Conservation (phyloP, 2,113 vertebrate genomes). For the Carollia perspicillata region DNA sequence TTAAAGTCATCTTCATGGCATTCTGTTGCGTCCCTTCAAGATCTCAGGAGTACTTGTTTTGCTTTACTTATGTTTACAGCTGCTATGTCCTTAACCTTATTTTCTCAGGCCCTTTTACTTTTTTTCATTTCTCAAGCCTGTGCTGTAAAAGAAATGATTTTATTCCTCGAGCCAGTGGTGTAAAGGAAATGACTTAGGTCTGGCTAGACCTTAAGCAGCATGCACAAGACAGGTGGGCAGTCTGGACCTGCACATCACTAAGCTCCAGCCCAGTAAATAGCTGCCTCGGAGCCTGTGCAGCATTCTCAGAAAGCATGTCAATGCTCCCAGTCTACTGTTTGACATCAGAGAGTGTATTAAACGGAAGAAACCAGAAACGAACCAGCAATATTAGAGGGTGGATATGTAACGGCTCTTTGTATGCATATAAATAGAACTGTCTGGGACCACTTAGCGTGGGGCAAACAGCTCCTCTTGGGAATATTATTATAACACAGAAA, state of each 20-base stretch:
- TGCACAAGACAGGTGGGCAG: background rate
- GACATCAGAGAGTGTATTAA: too few relatives aligned
- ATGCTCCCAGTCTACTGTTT: rapidly evolving
- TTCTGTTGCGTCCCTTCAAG: background rate
- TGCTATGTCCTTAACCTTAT: background rate
- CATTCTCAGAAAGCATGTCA: background rate
- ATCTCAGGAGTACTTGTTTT: background rate
- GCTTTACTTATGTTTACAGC: background rate
- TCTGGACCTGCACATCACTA: rapidly evolving
- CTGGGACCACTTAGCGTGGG: background rate
- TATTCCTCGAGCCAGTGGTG: background rate
- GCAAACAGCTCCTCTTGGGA: background rate
- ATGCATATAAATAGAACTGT: too few relatives aligned
- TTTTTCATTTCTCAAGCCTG: background rate
- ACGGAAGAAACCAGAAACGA: background rate
- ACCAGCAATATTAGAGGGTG: rapidly evolving
- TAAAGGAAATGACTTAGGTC: background rate
- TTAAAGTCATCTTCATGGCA: background rate
- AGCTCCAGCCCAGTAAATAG: background rate
- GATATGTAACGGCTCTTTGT: background rate
- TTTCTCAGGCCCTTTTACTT: background rate
- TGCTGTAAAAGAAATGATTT: background rate
- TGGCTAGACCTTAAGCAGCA: background rate
- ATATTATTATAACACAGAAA: background rate
- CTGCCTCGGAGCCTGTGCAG: rapidly evolving